Percentiles rank a stretch among this genome's conserved stretches.
Evolutionary conservation across 2,113 vertebrate species (phyloP).

Genomic region (Azemiops feae): DNA sequence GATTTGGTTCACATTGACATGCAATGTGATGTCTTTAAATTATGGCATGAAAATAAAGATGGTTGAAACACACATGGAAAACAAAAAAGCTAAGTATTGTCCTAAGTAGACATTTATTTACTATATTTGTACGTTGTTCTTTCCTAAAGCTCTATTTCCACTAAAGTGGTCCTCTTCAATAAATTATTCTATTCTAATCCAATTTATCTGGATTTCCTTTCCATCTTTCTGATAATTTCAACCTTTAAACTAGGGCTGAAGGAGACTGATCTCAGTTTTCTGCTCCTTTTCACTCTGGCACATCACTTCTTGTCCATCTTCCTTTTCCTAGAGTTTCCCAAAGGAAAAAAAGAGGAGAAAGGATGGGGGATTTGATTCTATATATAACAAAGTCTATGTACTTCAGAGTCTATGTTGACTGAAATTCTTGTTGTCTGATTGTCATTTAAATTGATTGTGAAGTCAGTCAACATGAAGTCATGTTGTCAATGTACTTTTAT

Average conservation of each 20-base stretch:
- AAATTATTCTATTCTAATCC: background rate
- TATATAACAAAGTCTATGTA: background rate
- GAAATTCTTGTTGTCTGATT: background rate
- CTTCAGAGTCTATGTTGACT: background rate
- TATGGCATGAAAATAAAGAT: background rate
- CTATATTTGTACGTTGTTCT: background rate
- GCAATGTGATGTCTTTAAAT: background rate
- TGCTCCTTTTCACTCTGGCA: background rate
- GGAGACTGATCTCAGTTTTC: background rate
- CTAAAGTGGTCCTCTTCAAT: background rate
- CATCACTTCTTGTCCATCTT: background rate
- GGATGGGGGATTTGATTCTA: background rate
- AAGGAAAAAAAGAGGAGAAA: background rate
- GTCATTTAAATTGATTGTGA: background rate
- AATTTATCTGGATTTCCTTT: background rate
- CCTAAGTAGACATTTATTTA: background rate
- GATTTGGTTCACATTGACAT: background rate
- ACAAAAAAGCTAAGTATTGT: background rate
- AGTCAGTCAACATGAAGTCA: background rate
- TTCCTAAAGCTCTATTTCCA: background rate
- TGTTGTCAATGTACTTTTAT: background rate
- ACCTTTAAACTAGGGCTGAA: background rate
- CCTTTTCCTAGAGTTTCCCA: background rate
- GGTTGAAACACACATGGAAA: background rate
- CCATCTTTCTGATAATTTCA: background rate